Evolutionary conservation across 2,888 invertebrate genomes (phyloP), one percentile per base, ranked within the genome.

Genomic region (Cheilosia vernalis): DNA sequence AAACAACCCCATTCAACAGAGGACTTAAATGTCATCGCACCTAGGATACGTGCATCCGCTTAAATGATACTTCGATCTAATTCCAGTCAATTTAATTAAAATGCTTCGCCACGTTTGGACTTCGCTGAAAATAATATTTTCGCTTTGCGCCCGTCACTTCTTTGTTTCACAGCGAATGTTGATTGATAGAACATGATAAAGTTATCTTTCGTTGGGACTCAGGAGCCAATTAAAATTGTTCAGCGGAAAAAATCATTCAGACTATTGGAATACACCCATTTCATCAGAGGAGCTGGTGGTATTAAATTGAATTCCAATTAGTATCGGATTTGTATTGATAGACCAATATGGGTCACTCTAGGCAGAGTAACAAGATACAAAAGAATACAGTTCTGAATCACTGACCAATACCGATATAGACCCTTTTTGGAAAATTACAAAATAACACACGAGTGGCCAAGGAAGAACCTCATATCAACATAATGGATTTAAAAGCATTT

Each of bases 31-130:
- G 17, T 49, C 69, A 70, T 24, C 37, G 17, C 33, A 24, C 15
- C 51, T 42, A 30, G 51, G 15, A 72, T 61, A 61, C 9, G 2
- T 72, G 61, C 72, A 53, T 72, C 44, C 77, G 69, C 61, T 55
- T 69, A 69, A 69, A 60, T 37, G 53, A 77, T 61, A 55, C 55
- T 77, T 77, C 61, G 69, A 69, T 69, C 69, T 55, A 77, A 47
- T 69, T 77, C n/a, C 77, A 69, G 47, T 47, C 61, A 77, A 69
- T 69, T 77, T 61, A 77, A 69, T 69, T 69, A 63, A 77, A 77
- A 77, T 61, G 27, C 61, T 69, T 21, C 55, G 61, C 15, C 24
- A 61, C 49, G 30, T n/a, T 40, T 27, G 13, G 53, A 30, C 53
- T 42, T 40, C 30, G 51, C 3, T 5, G 17, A 44, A 4, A 6